A percentile compares a stretch with the other conserved stretches of the same genome.
Conservation (phyloP, 2,113 vertebrate genomes). For the Prinia subflava region DNA sequence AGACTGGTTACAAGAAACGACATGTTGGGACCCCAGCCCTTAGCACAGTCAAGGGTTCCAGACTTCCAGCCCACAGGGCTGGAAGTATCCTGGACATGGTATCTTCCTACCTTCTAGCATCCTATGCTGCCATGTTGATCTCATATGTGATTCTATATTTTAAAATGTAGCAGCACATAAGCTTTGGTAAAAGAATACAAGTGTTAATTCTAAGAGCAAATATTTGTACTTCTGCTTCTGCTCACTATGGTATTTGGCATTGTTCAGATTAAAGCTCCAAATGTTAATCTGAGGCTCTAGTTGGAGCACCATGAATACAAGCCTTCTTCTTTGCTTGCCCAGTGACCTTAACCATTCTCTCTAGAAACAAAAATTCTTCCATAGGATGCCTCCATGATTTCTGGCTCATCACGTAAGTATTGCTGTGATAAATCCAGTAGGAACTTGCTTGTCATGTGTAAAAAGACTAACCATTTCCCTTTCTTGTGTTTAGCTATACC, state of each 20-base stretch:
- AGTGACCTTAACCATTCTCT: conserved; percentile 19
- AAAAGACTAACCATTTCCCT: not conserved
- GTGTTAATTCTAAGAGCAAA: conserved; percentile 39
- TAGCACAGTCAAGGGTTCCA: not conserved
- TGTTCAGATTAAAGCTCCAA: conserved; percentile 20
- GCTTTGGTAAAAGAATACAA: not conserved
- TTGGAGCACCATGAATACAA: not conserved
- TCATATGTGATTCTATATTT: not conserved
- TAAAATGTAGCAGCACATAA: not conserved
- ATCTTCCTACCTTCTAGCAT: not conserved
- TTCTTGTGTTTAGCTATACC: not conserved
- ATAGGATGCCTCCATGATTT: not conserved
- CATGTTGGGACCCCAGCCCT: not conserved
- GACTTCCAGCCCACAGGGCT: not conserved
- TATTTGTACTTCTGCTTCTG: conserved; percentile 45
- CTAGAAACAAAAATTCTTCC: not conserved
- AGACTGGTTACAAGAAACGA: not conserved
- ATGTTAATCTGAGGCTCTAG: conserved; percentile 10
- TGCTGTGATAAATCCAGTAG: not conserved
- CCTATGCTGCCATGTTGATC: not conserved
- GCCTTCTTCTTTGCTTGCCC: conserved; percentile 8
- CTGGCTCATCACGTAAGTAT: not conserved
- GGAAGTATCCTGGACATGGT: not conserved
- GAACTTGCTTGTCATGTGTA: not conserved
- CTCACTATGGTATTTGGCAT: conserved; percentile 26